A percentile compares a stretch with the other conserved stretches of the same genome.
These are phyloP conservation scores for Cirrhinus mrigala DNA, from an alignment of 2,797 vertebrate genomes.

Conservation along the genomic window DNA sequence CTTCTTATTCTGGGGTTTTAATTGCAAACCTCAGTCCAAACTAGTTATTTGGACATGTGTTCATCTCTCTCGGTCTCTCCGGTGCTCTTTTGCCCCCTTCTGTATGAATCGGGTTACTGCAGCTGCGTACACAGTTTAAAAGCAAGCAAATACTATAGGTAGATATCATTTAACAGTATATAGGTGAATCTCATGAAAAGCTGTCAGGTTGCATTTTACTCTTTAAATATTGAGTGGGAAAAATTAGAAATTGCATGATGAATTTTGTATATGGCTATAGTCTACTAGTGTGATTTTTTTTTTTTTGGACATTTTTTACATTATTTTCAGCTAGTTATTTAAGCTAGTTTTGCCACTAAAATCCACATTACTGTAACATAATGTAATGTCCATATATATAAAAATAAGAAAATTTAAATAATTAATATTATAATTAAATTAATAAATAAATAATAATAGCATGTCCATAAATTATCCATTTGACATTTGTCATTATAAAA, in stretches of 20 bases:
- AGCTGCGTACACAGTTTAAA: neutral
- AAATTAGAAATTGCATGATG: neutral
- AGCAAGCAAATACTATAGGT: neutral
- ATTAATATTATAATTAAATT: neutral
- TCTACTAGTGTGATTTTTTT: neutral
- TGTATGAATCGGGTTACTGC: constrained; percentile 20
- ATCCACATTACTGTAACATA: neutral
- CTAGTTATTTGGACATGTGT: constrained; percentile 32
- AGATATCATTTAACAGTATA: too few species aligned
- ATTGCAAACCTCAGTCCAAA: constrained; percentile 33
- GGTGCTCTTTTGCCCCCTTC: constrained; percentile 43
- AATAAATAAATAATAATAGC: neutral
- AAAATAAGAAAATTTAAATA: neutral
- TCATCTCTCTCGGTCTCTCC: neutral
- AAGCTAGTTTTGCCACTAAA: neutral
- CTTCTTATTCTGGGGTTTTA: constrained; percentile 23
- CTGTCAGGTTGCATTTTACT: neutral
- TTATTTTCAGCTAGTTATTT: neutral
- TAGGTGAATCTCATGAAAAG: neutral
- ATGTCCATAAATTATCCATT: too few species aligned
- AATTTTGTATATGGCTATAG: neutral
- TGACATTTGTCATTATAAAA: too few species aligned
- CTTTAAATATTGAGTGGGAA: neutral
- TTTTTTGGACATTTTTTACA: neutral
- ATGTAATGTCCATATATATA: neutral